Evolutionary conservation across 1,140 invertebrate genomes (phyloP), one percentile per base, ranked within the genome.

Genomic region (Neelides sp.): DNA sequence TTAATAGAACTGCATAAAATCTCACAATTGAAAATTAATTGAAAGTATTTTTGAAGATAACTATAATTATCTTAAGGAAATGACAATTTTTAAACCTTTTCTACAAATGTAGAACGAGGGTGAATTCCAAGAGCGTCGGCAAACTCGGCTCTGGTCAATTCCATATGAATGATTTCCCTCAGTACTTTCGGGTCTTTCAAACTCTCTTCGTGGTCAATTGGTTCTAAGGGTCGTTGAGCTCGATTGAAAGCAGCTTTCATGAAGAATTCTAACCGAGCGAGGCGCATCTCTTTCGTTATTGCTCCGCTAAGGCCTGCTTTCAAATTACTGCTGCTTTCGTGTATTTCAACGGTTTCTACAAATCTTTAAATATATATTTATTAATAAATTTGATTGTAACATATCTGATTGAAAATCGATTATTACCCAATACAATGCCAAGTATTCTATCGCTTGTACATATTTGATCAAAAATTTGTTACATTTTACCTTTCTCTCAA

Each of bases 41-140:
- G 17, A 34, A 15, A 54, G 26, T 10, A 57, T 50, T 54, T 46
- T 52, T 13, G 53, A 34, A 19, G 51, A 45, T 24, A 55, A 62
- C 22, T 48, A 17, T n/a, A 41, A 49, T 26, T 58, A 28, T 3
- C 48, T 44, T 13, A 48, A 27, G 34, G 26, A 15, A 4, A 40
- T 15, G 36, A 40, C 28, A 10, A 40, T 28, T 47, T 10, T 55
- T 50, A n/a, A n/a, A 68, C 66, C 61, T 68, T 68, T 46, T 71
- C 68, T 4, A 78, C 72, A 64, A 79, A 79, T 49, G 73, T 66
- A 2, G 75, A 72, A 20, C 72, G 65, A 3, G 71, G 63, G 49
- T 68, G 67, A 66, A 78, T 70, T 20, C 71, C 71, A 24, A 79
- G 58, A 3, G 74, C 71, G 44, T 77, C 75, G 0, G 76, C 76